Conservation (phyloP, 92 coral and sea anemone genomes). For the Heteractis magnifica region DNA sequence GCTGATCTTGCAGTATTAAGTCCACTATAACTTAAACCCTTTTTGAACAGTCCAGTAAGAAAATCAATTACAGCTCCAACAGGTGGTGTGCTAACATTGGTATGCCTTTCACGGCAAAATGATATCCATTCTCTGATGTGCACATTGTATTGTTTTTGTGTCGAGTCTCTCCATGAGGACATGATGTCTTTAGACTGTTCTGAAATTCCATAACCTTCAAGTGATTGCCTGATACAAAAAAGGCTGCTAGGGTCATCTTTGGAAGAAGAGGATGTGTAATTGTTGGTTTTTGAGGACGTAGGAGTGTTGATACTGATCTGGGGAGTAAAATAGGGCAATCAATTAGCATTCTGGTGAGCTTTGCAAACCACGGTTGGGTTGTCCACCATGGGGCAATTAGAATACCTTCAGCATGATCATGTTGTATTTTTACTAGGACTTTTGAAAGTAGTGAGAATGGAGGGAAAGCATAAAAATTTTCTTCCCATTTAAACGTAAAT, state of each 20-base stretch:
- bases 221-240: slow-evolving; percentile 27
- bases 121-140: slow-evolving; percentile 11
- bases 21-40: slow-evolving; percentile 26
- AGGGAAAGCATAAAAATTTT: slow-evolving; percentile 10
- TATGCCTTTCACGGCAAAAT: slow-evolving; percentile 9
- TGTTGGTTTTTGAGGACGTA: slow-evolving; percentile 10
- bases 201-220: neutral
- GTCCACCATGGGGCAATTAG: slow-evolving; percentile 26
- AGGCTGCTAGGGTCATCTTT: slow-evolving; percentile 15
- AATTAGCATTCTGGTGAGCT: slow-evolving; percentile 10
- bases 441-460: neutral
- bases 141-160: slow-evolving; percentile 19
- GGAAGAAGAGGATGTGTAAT: neutral
- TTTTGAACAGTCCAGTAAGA: slow-evolving; percentile 27
- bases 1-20: slow-evolving; percentile 29
- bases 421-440: slow-evolving; percentile 9
- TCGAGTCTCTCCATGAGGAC: slow-evolving; percentile 21
- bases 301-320: neutral
- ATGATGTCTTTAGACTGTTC: neutral
- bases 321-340: slow-evolving; percentile 15
- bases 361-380: slow-evolving; percentile 38
- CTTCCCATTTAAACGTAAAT: neutral
- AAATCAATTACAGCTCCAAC: slow-evolving; percentile 26
- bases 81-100: slow-evolving; percentile 16
- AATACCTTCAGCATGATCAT: slow-evolving; percentile 19